phyloP scores from a whole-genome alignment of 2,888 invertebrate genomes.

The Campoplex nolae region DNA sequence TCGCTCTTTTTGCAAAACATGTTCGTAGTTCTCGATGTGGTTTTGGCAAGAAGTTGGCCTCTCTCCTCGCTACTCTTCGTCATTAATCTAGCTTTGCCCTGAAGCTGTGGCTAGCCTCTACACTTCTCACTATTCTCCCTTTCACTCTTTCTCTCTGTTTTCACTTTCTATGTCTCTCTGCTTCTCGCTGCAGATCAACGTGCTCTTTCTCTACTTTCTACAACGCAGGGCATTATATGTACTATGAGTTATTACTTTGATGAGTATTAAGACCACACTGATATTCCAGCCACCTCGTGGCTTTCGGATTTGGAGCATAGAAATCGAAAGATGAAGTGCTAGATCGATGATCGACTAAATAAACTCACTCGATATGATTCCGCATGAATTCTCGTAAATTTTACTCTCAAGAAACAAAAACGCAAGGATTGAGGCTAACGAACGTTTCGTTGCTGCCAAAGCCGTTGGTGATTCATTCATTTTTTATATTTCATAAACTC shows the following conservation, averaged over 20 bases:
- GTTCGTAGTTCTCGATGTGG: constrained; percentile 62
- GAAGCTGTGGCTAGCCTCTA: constrained; percentile 61
- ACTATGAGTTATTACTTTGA: constrained; percentile 65
- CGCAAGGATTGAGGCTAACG: neutral
- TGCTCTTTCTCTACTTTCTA: constrained; percentile 44
- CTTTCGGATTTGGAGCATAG: constrained; percentile 35
- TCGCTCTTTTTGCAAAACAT: constrained; percentile 61
- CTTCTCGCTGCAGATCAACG: neutral
- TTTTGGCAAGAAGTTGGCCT: constrained; percentile 64
- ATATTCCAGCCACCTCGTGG: constrained; percentile 47
- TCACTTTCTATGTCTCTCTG: constrained; percentile 24
- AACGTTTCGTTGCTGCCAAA: neutral
- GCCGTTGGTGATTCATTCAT: neutral
- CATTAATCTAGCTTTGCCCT: constrained; percentile 67
- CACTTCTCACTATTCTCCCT: constrained; percentile 48
- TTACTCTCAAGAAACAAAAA: neutral
- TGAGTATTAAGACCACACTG: constrained; percentile 61
- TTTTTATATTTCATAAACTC: constrained; percentile 6
- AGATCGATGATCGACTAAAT: constrained; percentile 27
- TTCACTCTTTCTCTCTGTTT: constrained; percentile 24
- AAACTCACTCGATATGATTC: constrained; percentile 13
- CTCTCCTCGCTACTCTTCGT: constrained; percentile 57
- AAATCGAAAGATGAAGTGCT: neutral
- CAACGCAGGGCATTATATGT: constrained; percentile 55
- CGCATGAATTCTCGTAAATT: neutral